Evolutionary conservation across 2,797 vertebrate genomes (phyloP).

Genomic region (Sebastes paucispinis): DNA sequence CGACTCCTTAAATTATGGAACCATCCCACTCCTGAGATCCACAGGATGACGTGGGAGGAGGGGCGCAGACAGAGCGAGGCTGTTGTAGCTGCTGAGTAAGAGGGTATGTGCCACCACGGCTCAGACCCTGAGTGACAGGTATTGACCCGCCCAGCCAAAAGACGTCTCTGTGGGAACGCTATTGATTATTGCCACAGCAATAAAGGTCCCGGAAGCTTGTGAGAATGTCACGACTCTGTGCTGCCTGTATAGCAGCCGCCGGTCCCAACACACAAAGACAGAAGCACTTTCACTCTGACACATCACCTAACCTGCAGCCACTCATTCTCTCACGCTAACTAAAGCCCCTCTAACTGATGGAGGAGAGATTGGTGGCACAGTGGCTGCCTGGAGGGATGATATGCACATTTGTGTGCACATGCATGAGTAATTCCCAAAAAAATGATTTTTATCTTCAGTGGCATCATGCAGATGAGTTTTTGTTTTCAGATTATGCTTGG

Average conservation of each 20-base stretch:
- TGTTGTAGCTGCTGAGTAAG: conserved; percentile 79
- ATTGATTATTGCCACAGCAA: conserved; percentile 83
- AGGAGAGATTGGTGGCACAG: conserved; percentile 20
- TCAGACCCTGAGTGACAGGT: conserved; percentile 82
- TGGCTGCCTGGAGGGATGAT: neutral
- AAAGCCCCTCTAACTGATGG: conserved; percentile 12
- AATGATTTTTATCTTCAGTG: neutral
- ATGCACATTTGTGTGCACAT: neutral
- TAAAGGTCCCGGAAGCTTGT: conserved; percentile 79
- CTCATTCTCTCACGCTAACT: conserved; percentile 33
- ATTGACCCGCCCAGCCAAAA: conserved; percentile 81
- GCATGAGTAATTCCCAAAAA: neutral
- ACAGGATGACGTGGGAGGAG: conserved; percentile 28
- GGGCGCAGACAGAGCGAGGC: conserved; percentile 41
- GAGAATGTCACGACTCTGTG: conserved; percentile 81
- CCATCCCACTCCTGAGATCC: conserved; percentile 10
- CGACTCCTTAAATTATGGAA: conserved; percentile 15
- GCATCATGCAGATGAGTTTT: neutral
- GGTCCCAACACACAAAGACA: conserved; percentile 54
- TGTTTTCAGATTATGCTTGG: neutral
- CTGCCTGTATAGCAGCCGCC: conserved; percentile 40
- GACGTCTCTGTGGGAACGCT: conserved; percentile 80
- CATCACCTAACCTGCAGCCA: conserved; percentile 29
- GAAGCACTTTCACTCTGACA: conserved; percentile 40
- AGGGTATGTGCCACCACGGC: conserved; percentile 64